Evolutionary conservation across 2,888 invertebrate species (phyloP).

Genomic region (Aphodius granarius): DNA sequence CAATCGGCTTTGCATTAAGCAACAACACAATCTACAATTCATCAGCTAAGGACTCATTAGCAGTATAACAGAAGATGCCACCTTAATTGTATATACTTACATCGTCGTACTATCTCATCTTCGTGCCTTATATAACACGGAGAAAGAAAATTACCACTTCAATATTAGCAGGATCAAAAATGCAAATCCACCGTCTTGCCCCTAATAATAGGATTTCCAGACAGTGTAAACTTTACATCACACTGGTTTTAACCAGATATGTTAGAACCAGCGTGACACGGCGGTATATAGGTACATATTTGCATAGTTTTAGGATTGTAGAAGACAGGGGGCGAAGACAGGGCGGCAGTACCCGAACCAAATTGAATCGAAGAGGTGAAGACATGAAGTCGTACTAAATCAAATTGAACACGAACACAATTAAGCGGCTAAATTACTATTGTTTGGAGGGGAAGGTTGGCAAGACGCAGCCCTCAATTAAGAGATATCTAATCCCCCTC

Average conservation of each 20-base stretch:
- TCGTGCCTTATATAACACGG: no score
- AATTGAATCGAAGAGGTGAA: conserved; percentile 6
- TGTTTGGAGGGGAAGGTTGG: not conserved
- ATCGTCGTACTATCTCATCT: no score
- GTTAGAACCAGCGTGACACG: not conserved
- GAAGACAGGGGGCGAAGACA: not conserved
- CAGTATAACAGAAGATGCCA: not conserved
- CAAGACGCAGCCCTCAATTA: not conserved
- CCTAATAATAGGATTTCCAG: not conserved
- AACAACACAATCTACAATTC: not conserved
- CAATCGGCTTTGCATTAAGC: not conserved
- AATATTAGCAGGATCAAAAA: not conserved
- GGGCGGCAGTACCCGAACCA: not conserved
- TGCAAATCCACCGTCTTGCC: not conserved
- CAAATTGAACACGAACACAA: conserved; percentile 18
- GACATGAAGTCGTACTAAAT: conserved; percentile 4
- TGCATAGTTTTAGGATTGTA: not conserved
- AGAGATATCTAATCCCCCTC: conserved; percentile 8
- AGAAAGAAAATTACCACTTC: no score
- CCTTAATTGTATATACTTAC: not conserved
- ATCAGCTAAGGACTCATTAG: not conserved
- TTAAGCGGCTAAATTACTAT: conserved; percentile 8
- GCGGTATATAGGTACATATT: not conserved
- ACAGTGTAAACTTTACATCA: not conserved
- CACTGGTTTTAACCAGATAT: not conserved